phyloP scores from a whole-genome alignment of 2,113 vertebrate species.

The Oryzias celebensis region DNA sequence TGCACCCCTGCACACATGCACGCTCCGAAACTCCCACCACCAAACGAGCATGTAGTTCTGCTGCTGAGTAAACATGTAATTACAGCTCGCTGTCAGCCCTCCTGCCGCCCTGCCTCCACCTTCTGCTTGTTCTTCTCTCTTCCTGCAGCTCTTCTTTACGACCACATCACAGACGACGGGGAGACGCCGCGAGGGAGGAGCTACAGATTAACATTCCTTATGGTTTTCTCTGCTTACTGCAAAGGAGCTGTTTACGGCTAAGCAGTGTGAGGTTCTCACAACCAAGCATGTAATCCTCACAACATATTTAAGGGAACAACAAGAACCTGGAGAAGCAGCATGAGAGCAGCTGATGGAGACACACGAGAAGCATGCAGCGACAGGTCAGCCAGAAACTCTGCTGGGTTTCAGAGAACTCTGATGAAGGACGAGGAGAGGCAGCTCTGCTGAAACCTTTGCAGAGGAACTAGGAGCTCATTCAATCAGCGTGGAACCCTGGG shows the following conservation, averaged over 20 bases:
- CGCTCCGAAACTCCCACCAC: slow-evolving; percentile 6
- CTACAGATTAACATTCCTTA: slow-evolving; percentile 56
- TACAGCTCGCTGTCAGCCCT: slow-evolving; percentile 43
- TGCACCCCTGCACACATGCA: slow-evolving; percentile 12
- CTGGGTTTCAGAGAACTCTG: too few relatives aligned
- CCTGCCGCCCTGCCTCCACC: slow-evolving; percentile 33
- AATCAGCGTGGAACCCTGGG: too few relatives aligned
- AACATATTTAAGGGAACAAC: too few relatives aligned
- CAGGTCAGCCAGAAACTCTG: too few relatives aligned
- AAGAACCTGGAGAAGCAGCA: too few relatives aligned
- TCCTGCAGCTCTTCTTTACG: slow-evolving; percentile 20
- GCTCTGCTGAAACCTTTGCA: too few relatives aligned
- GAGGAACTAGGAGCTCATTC: too few relatives aligned
- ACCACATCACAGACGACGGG: slow-evolving; percentile 43
- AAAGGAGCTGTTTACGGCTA: slow-evolving; percentile 12
- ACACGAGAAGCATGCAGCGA: too few relatives aligned
- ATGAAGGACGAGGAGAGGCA: too few relatives aligned
- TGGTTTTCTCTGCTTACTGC: slow-evolving; percentile 39
- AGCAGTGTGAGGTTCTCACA: too few relatives aligned
- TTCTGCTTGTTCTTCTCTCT: slow-evolving; percentile 33
- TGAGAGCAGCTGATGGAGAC: too few relatives aligned
- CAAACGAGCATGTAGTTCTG: slow-evolving; percentile 34
- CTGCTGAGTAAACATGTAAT: slow-evolving; percentile 54
- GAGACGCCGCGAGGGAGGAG: slow-evolving; percentile 31
- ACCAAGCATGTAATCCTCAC: too few relatives aligned